Conservation (phyloP, 2,888 invertebrate genomes). For the Silvanus unidentatus region DNA sequence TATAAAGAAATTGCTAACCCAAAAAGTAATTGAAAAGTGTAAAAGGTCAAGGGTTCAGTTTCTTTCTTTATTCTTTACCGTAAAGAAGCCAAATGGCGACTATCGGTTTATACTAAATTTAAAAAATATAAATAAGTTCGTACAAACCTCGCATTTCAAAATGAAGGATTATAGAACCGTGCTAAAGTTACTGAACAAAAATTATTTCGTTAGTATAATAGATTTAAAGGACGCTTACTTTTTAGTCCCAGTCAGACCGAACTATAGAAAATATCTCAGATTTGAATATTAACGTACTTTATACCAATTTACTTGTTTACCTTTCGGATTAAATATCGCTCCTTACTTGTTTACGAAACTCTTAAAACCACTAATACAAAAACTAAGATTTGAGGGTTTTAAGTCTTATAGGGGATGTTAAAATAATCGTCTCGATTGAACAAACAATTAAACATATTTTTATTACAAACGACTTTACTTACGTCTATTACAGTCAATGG, state of each 20-base stretch:
- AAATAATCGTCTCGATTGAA: too few species aligned
- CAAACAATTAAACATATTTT: too few species aligned
- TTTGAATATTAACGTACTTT: neutral
- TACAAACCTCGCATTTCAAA: neutral
- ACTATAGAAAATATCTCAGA: neutral
- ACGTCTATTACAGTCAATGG: too few species aligned
- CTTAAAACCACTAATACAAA: neutral
- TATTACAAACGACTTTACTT: too few species aligned
- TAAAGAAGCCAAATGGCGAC: neutral
- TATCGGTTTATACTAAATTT: conserved; percentile 1
- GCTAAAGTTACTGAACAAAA: neutral
- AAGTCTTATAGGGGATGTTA: too few species aligned
- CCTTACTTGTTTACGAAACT: neutral
- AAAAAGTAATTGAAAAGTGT: neutral
- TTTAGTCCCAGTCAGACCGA: neutral
- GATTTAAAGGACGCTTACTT: conserved; percentile 1
- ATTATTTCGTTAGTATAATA: neutral
- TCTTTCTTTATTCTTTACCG: neutral
- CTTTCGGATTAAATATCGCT: neutral
- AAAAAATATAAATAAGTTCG: conserved; percentile 1
- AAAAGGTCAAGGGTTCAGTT: neutral
- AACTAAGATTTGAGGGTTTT: neutral
- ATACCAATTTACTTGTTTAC: neutral
- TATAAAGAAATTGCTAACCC: neutral
- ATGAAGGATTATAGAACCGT: neutral